Conservation (phyloP, 2,888 invertebrate species). For the Melipona bicolor region DNA sequence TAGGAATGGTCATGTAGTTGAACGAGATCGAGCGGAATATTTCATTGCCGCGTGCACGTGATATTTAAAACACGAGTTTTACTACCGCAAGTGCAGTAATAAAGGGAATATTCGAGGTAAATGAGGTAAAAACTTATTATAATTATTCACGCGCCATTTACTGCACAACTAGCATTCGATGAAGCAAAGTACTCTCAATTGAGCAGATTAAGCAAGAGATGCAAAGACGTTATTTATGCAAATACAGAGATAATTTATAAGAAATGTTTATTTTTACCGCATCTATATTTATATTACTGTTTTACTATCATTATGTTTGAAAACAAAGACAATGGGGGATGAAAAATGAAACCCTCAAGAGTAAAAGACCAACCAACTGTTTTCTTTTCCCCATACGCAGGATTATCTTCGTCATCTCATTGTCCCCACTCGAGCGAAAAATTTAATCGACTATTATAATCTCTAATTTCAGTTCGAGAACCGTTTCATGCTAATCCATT, state of each 20-base stretch:
- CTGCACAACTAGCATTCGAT: neutral
- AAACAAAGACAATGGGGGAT: neutral
- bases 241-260: neutral
- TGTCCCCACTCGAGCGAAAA: neutral
- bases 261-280: neutral
- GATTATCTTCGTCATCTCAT: neutral
- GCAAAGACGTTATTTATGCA: neutral
- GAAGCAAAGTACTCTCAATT: neutral
- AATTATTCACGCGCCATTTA: too few species aligned
- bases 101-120: neutral
- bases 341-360: neutral
- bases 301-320: neutral
- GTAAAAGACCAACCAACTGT: too few species aligned
- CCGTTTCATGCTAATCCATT: neutral
- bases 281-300: neutral
- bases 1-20: constrained; percentile 6
- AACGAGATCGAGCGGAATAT: neutral
- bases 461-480: neutral
- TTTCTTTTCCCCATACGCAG: neutral
- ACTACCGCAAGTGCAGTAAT: neutral
- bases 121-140: neutral
- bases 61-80: constrained; percentile 3
- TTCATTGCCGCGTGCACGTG: neutral
- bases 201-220: neutral
- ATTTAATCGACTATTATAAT: neutral